phyloP scores from a whole-genome alignment of 2,888 invertebrate genomes.

The Crocallis elinguaria region DNA sequence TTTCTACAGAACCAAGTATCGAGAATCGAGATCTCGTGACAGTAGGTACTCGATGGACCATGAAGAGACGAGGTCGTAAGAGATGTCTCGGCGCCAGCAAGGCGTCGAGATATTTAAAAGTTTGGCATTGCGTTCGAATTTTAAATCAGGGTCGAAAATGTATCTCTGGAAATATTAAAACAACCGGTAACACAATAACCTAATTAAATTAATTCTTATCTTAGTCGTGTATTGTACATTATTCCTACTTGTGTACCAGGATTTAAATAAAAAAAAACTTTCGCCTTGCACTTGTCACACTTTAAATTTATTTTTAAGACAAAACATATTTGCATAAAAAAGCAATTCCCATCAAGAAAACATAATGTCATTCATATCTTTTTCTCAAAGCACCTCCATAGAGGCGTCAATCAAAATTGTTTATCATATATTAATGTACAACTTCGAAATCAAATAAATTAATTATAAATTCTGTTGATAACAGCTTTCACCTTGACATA shows the following conservation, averaged over 20 bases:
- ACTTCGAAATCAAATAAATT: slow-evolving; percentile 19
- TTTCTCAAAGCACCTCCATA: slow-evolving; percentile 6
- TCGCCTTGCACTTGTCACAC: no score
- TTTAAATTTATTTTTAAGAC: no score
- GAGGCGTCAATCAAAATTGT: slow-evolving; percentile 18
- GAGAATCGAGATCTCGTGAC: slow-evolving; percentile 54
- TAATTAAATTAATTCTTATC: no score
- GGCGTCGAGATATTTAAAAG: slow-evolving; percentile 25
- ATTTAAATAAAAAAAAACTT: no score
- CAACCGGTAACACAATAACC: background rate
- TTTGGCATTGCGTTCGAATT: slow-evolving; percentile 20
- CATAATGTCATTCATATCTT: no score
- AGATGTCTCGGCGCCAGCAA: slow-evolving; percentile 32
- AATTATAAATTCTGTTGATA: slow-evolving; percentile 22
- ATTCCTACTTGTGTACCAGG: no score
- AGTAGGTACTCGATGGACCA: slow-evolving; percentile 48
- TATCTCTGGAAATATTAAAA: background rate
- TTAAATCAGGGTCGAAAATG: slow-evolving; percentile 20
- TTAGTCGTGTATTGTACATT: no score
- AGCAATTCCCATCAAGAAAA: no score
- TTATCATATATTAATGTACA: slow-evolving; percentile 3
- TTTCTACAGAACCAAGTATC: slow-evolving; percentile 51
- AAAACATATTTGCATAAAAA: no score
- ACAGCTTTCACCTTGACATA: slow-evolving; percentile 36
- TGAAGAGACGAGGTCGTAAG: slow-evolving; percentile 43